These are phyloP conservation scores for Allygus modestus DNA, from an alignment of 2,888 invertebrate species.

Conservation along the genomic window DNA sequence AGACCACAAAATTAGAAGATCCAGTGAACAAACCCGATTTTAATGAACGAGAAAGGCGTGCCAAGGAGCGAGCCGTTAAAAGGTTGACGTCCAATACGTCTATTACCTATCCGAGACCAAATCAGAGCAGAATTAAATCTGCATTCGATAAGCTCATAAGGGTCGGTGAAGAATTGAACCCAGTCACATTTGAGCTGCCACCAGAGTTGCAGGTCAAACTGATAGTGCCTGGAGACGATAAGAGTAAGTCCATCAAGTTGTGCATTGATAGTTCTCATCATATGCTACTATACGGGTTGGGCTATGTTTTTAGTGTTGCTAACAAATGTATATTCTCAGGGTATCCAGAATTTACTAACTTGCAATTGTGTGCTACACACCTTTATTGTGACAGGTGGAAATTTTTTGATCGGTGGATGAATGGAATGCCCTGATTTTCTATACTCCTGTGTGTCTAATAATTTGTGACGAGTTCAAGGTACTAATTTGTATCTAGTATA, in stretches of 20 bases:
- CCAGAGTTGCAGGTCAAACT: constrained; percentile 86
- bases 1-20: not conserved
- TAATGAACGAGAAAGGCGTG: not conserved
- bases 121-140: not conserved
- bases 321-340: too few relatives aligned
- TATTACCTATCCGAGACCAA: not conserved
- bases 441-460: too few relatives aligned
- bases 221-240: constrained; percentile 90
- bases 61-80: constrained; percentile 24
- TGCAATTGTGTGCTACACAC: too few relatives aligned
- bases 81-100: not conserved
- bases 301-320: too few relatives aligned
- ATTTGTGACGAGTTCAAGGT: too few relatives aligned
- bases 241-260: constrained; percentile 76
- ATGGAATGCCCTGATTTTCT: too few relatives aligned
- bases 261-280: too few relatives aligned
- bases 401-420: too few relatives aligned
- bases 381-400: too few relatives aligned
- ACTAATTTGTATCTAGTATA: too few relatives aligned
- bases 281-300: too few relatives aligned
- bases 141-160: constrained; percentile 83
- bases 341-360: too few relatives aligned
- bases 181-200: constrained; percentile 93
- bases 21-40: not conserved
- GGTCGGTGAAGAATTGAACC: constrained; percentile 91